Conservation (phyloP, 2,797 vertebrate genomes). For the Tamandua tetradactyla region DNA sequence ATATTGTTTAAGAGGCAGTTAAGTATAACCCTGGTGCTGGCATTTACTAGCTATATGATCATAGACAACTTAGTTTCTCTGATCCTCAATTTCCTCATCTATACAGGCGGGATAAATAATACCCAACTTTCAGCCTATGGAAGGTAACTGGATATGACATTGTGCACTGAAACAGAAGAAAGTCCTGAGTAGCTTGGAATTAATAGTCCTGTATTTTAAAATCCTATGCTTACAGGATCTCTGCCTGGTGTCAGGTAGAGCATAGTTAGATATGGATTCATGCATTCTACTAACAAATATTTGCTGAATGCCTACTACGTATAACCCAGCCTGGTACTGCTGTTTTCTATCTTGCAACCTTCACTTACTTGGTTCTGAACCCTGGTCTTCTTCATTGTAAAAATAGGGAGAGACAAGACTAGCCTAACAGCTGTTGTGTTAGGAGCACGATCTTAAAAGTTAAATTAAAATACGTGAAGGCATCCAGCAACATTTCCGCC, state of each 20-base stretch:
- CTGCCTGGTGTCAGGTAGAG: background rate
- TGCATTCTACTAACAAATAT: background rate
- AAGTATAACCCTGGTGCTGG: background rate
- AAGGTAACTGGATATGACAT: background rate
- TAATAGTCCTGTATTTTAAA: background rate
- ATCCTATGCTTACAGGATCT: background rate
- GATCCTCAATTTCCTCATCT: constrained; percentile 1
- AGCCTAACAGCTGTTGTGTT: background rate
- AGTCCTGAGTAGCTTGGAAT: background rate
- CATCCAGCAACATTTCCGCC: background rate
- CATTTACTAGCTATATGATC: background rate
- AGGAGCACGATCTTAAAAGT: no score
- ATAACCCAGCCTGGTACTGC: background rate
- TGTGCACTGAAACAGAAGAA: background rate
- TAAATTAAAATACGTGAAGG: background rate
- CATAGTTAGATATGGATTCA: background rate
- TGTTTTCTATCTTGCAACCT: background rate
- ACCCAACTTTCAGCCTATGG: background rate
- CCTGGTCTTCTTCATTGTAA: background rate
- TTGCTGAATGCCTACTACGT: background rate
- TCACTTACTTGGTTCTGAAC: background rate
- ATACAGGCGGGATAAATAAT: background rate
- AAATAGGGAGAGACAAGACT: background rate
- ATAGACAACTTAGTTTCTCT: constrained; percentile 52
- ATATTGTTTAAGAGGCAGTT: background rate